Evolutionary conservation across 1,140 invertebrate species (phyloP).

Genomic region (Cardiocondyla obscurior): DNA sequence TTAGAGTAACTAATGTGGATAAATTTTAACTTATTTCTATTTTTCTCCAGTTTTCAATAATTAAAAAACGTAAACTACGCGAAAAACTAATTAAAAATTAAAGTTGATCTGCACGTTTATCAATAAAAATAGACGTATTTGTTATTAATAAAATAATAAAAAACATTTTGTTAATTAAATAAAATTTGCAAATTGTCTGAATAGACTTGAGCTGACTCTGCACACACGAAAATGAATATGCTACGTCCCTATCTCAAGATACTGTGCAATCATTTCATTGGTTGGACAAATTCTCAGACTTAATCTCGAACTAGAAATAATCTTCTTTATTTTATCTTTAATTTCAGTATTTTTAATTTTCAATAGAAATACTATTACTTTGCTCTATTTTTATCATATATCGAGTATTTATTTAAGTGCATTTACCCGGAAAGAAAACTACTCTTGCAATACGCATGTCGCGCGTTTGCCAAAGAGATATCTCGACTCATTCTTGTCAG

Average conservation of each 20-base stretch:
- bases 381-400: neutral
- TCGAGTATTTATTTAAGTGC: neutral
- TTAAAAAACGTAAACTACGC: too few species aligned
- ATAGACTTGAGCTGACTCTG: too few species aligned
- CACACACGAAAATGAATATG: too few species aligned
- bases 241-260: neutral
- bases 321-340: neutral
- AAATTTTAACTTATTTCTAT: too few species aligned
- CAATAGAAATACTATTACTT: neutral
- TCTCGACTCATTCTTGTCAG: neutral
- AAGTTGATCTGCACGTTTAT: too few species aligned
- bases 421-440: constrained; percentile 8
- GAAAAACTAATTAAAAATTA: too few species aligned
- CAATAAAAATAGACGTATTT: too few species aligned
- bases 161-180: too few species aligned
- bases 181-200: too few species aligned
- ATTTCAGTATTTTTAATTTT: neutral
- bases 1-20: too few species aligned
- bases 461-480: neutral
- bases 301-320: neutral
- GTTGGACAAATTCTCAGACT: neutral
- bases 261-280: neutral
- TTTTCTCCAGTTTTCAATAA: too few species aligned
- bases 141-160: too few species aligned
- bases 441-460: neutral